Evolutionary conservation across 2,113 vertebrate genomes (phyloP).

Genomic region (Oophaga pumilio): DNA sequence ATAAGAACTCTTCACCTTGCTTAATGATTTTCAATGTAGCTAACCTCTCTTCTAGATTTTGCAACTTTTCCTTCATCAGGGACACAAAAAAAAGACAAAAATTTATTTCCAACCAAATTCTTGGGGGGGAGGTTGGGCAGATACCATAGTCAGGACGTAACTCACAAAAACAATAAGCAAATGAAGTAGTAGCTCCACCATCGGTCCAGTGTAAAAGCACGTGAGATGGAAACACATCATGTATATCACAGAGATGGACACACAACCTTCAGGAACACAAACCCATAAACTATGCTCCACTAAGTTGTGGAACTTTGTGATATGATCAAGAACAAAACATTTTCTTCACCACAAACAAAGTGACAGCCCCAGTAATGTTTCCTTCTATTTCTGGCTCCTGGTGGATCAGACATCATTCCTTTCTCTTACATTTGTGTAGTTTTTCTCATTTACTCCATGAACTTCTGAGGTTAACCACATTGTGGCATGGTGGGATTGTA

Average conservation of each 20-base stretch:
- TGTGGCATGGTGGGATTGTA: conserved; percentile 11
- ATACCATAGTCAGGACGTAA: too few relatives aligned
- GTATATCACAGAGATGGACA: not conserved
- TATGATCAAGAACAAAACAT: not conserved
- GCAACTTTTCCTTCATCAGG: too few relatives aligned
- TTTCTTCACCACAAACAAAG: not conserved
- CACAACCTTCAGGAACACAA: not conserved
- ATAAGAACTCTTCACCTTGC: too few relatives aligned
- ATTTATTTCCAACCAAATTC: too few relatives aligned
- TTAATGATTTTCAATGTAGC: too few relatives aligned
- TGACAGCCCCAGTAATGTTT: conserved; percentile 4
- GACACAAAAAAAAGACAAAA: too few relatives aligned
- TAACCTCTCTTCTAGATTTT: too few relatives aligned
- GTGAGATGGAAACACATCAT: not conserved
- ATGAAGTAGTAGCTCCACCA: not conserved
- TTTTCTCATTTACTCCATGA: conserved; percentile 15
- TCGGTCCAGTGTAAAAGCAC: not conserved
- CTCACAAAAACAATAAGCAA: too few relatives aligned
- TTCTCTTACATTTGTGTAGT: conserved; percentile 40
- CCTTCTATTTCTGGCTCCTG: conserved; percentile 31
- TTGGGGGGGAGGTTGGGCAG: too few relatives aligned
- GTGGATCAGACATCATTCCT: not conserved
- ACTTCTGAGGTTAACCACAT: conserved; percentile 41
- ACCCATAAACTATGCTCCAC: not conserved
- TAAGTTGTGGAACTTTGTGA: not conserved